Percentiles rank a stretch among this genome's conserved stretches.
Evolutionary conservation across 37 sponge, comb jelly and placozoan genomes (phyloP).

Genomic region (Cliona cf. orientalis): DNA sequence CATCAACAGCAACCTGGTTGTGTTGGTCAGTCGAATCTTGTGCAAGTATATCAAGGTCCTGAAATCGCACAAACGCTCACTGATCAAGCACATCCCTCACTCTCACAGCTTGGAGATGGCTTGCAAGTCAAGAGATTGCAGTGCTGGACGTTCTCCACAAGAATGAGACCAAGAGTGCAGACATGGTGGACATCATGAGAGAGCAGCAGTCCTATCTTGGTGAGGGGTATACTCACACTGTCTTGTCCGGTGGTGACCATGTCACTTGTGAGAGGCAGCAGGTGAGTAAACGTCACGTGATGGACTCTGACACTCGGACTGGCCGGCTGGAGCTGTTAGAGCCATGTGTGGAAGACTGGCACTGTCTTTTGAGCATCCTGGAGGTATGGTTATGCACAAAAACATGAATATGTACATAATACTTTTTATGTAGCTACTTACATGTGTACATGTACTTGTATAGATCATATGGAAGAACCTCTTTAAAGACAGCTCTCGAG

Average conservation of each 20-base stretch:
- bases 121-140: slow-evolving; percentile 24
- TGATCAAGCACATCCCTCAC: not conserved
- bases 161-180: slow-evolving; percentile 30
- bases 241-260: slow-evolving; percentile 44
- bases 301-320: slow-evolving; percentile 14
- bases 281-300: slow-evolving; percentile 3
- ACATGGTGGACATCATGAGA: slow-evolving; percentile 45
- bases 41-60: not conserved
- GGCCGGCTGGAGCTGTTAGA: slow-evolving; percentile 19
- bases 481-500: not conserved
- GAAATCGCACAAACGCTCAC: not conserved
- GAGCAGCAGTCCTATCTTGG: slow-evolving; percentile 30
- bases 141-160: slow-evolving; percentile 44
- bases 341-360: slow-evolving; percentile 36
- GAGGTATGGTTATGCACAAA: not conserved
- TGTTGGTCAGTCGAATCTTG: not conserved
- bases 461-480: slow-evolving; percentile 44
- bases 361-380: slow-evolving; percentile 1
- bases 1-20: slow-evolving; percentile 4
- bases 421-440: not conserved
- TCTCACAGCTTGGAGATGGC: not conserved
- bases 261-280: slow-evolving; percentile 39
- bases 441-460: too few relatives aligned
- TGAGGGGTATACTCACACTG: not conserved
- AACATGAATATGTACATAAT: too few relatives aligned